Base-by-base conservation (phyloP, 2,888 invertebrate genomes). In the Phorcus lineatus region DNA sequence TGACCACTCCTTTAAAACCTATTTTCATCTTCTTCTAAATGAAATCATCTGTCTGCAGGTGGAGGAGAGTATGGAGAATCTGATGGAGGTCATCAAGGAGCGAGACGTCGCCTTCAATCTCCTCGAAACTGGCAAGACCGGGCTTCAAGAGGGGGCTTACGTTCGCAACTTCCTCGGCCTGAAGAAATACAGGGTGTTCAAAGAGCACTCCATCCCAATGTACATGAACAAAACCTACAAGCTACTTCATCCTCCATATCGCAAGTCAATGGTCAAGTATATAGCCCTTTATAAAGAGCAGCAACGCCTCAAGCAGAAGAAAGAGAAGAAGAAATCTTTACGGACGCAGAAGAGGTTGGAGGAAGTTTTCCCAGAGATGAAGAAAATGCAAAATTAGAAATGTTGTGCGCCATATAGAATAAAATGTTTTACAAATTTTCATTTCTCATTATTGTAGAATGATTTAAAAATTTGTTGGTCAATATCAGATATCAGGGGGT, bases 41-140 rank as follows among this genome's bases (percentile, higher is more conserved):
- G 13, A 24, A 16, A 11, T 13, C 2, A n/a, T 36, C 6, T 9
- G 47, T 76, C 79, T 83, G n/a, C 84, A 95, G 95, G 95, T 99
- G 0, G 95, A 97, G 91, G 96, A 97, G 87, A 98, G 98, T 22
- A 99, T 99, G 99, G 95, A 95, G 83, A 98, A 99, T 92, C 94
- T 99, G 81, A 97, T 99, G 93, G 94, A 94, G 22, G 97, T 99
- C 0, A 95, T 99, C 0, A 95, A 96, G 79, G 99, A 99, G 94
- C 94, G 99, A 84, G 98, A 99, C 92, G 94, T 95, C 86, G 99
- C 99, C 0, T 98, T 97, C 93, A 96, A 96, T 92, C 92, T 96
- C 86, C 94, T 99, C 78, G 99, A 99, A 94, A 89, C 87, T 0
- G 92, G 92, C 4, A 84, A 88, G 24, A 86, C 89, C 2, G 86